Evolutionary conservation across 1,140 invertebrate genomes (phyloP), one percentile per base, ranked within the genome.

Genomic region (Physella acuta): DNA sequence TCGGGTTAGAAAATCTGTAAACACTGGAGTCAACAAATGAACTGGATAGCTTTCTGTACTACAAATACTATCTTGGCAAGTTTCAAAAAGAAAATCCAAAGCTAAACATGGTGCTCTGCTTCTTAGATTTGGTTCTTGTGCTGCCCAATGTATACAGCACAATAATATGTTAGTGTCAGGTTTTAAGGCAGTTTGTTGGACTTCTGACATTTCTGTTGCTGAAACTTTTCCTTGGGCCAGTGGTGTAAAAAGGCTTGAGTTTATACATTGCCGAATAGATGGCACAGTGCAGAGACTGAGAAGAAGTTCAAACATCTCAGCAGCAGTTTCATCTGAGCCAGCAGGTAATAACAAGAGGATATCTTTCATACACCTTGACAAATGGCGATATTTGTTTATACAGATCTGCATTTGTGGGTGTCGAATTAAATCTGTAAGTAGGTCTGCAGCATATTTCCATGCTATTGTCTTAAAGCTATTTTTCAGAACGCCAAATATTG

Each of bases 401-500:
- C 77, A 73, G 4, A 76, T 71, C 49, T 81, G 77, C 36, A 81
- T 76, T 26, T 76, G 75, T 4, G 72, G 66, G 36, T 78, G 75
- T 68, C 76, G 77, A 1, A 82, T 60, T 17, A 82, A 62, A 56
- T 81, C 81, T 59, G 65, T 75, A 44, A 83, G 76, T 1, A 83
- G 68, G 69, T 83, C 82, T 0, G 80, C 81, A 59, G 77, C 78
- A 71, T 83, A 83, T 14, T 72, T 67, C 31, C 76, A 74, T 0
- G 77, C 74, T 4, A 74, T 71, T 1, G 71, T 72, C 3, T 74
- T 59, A 26, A 79, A 75, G 28, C 76, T 75, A 65, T 80, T 78
- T 37, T 81, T 71, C 30, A 83, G 52, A 26, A 81, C 76, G 53
- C 80, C 79, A 72, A 82, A 83, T 24, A 81, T 75, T 62, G 80